Conservation (phyloP, 2,113 vertebrate genomes). For the Ailuropoda melanoleuca region DNA sequence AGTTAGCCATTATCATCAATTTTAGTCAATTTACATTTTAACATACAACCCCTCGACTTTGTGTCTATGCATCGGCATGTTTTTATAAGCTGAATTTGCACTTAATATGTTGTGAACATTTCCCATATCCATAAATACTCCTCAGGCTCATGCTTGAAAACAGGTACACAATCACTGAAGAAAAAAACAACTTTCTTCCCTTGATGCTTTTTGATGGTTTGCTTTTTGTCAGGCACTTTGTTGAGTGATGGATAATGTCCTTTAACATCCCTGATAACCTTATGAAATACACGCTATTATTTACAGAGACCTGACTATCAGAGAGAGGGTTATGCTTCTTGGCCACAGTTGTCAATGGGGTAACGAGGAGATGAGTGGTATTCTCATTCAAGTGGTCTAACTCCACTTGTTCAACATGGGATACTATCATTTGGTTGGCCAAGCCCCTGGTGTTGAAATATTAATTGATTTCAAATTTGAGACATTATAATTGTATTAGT, state of each 20-base stretch:
- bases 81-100: background rate
- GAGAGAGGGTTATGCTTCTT: background rate
- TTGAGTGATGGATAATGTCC: background rate
- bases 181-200: background rate
- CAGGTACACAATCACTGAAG: rapidly evolving
- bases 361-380: rapidly evolving
- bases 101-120: background rate
- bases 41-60: rapidly evolving
- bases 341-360: rapidly evolving
- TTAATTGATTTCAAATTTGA: background rate
- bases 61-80: background rate
- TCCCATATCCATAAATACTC: background rate
- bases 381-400: rapidly evolving
- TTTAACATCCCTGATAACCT: background rate
- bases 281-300: background rate
- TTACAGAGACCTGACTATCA: background rate
- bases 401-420: rapidly evolving
- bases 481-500: too few species aligned
- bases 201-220: background rate
- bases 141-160: background rate
- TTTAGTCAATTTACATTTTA: background rate
- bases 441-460: background rate
- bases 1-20: too few species aligned
- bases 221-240: background rate
- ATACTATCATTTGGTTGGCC: rapidly evolving